Conservation (phyloP, 2,888 invertebrate genomes). For the Lasioglossum vierecki region DNA sequence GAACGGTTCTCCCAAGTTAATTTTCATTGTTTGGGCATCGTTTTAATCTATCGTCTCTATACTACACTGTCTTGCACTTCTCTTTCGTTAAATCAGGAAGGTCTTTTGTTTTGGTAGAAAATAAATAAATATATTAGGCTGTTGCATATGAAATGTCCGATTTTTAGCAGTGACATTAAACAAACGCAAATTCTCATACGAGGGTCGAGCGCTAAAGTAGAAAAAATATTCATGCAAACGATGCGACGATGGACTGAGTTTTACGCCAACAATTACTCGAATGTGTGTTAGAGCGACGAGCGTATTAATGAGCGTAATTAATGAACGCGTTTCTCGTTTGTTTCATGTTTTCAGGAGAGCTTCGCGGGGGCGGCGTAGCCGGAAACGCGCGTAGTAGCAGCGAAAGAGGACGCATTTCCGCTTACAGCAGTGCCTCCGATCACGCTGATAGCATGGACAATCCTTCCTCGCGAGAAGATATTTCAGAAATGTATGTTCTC, state of each 20-base stretch:
- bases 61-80: neutral
- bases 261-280: slow-evolving; percentile 2
- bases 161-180: too few relatives aligned
- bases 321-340: slow-evolving; percentile 73
- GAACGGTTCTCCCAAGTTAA: neutral
- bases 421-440: slow-evolving; percentile 77
- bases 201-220: too few relatives aligned
- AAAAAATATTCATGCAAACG: neutral
- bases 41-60: neutral
- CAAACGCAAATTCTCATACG: too few relatives aligned
- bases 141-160: too few relatives aligned
- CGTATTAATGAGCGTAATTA: slow-evolving; percentile 54
- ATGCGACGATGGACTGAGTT: neutral
- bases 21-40: neutral
- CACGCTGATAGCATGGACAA: slow-evolving; percentile 81
- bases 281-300: neutral
- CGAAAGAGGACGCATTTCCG: slow-evolving; percentile 81
- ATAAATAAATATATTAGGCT: too few relatives aligned
- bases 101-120: too few relatives aligned
- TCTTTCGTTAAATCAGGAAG: too few relatives aligned
- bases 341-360: slow-evolving; percentile 81
- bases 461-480: slow-evolving; percentile 82
- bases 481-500: slow-evolving; percentile 81
- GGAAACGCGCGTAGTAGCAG: slow-evolving; percentile 80
- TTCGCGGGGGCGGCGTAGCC: slow-evolving; percentile 80